A percentile compares a stretch with the other conserved stretches of the same genome.
Conservation (phyloP, 2,113 vertebrate genomes). For the Machaerirhynchus nigripectus region DNA sequence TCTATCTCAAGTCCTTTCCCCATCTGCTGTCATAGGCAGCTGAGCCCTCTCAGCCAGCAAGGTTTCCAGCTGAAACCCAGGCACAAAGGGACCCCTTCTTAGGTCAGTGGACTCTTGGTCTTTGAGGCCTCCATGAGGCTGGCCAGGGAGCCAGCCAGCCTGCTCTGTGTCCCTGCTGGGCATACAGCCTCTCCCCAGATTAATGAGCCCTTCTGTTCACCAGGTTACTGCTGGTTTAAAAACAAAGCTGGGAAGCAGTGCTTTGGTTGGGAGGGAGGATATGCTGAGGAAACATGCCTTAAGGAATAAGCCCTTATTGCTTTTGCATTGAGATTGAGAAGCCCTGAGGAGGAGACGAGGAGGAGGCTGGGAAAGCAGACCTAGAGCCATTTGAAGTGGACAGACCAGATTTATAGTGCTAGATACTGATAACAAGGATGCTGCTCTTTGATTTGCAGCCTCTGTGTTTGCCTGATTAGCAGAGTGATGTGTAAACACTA, state of each 20-base stretch:
- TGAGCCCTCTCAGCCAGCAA: background rate
- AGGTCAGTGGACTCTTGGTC: background rate
- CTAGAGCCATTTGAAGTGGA: background rate
- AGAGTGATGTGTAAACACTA: background rate
- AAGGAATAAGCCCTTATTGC: background rate
- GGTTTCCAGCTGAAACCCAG: background rate
- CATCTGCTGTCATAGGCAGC: background rate
- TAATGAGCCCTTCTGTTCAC: background rate
- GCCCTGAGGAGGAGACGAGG: background rate
- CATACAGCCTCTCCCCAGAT: background rate
- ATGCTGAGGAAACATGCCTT: background rate
- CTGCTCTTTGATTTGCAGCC: conserved; percentile 17
- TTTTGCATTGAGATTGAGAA: background rate
- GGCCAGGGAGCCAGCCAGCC: background rate
- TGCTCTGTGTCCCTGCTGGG: background rate
- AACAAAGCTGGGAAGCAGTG: conserved; percentile 1
- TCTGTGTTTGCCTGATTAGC: conserved; percentile 19
- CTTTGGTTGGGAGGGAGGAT: background rate
- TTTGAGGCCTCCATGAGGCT: background rate
- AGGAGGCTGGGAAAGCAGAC: background rate
- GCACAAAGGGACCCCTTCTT: background rate
- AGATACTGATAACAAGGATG: background rate
- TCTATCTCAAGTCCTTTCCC: background rate
- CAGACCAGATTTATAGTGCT: background rate
- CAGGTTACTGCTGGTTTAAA: background rate